Evolutionary conservation across 2,888 invertebrate genomes (phyloP).

Genomic region (Cotesia congregata): DNA sequence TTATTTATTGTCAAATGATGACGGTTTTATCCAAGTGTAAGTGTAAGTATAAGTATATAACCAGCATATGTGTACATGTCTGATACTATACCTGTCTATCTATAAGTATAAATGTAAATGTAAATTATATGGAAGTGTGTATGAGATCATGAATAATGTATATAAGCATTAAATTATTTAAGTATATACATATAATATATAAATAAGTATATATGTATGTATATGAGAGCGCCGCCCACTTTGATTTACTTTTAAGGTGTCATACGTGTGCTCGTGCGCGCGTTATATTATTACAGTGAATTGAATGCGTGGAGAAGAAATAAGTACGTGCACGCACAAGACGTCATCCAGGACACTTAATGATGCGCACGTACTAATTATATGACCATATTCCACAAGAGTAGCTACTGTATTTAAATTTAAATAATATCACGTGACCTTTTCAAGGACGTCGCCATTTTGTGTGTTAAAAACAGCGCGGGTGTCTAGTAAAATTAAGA

Average conservation of each 20-base stretch:
- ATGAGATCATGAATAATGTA: neutral
- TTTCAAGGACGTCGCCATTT: slow-evolving; percentile 65
- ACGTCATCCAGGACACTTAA: neutral
- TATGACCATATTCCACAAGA: slow-evolving; percentile 5
- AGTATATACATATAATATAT: neutral
- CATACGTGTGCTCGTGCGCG: neutral
- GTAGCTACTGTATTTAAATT: neutral
- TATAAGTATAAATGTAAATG: neutral
- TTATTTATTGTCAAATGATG: slow-evolving; percentile 15
- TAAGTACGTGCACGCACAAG: neutral
- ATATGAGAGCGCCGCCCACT: neutral
- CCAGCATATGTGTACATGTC: neutral
- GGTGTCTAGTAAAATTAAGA: neutral
- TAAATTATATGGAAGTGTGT: neutral
- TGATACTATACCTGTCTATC: neutral
- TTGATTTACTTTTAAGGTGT: slow-evolving; percentile 1
- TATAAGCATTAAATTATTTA: neutral
- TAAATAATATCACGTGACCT: slow-evolving; percentile 60
- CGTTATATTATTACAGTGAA: neutral
- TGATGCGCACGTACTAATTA: slow-evolving; percentile 2
- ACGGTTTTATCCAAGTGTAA: neutral
- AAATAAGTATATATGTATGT: no score
- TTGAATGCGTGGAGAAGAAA: neutral
- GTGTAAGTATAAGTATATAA: no score
- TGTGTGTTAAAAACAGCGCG: slow-evolving; percentile 50